Base-by-base conservation (phyloP, 2,888 invertebrate genomes). In the Parasteatoda lunata region DNA sequence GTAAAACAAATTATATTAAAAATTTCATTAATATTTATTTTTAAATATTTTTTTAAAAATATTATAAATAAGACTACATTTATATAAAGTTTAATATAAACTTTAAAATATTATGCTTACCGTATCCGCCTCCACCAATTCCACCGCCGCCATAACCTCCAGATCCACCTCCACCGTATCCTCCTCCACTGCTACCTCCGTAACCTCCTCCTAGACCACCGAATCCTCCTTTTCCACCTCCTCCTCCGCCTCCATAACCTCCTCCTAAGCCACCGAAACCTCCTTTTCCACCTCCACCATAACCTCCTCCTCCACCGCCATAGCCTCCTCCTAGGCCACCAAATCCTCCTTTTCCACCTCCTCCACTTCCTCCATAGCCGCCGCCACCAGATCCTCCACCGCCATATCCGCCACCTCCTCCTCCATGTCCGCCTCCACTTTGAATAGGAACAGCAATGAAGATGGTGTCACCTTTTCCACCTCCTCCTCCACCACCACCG, bases 281-380 rank as follows among this genome's bases (percentile, higher is more conserved):
- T 13, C 59, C 77, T 30, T 9, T 8, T 52, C 48, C 68, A 68
- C 52, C 65, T 47, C 59, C 54, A 8, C 73, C 59, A 70, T 45
- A 54, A 3, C 82, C 69, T 8, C 69, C 68, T 66, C 81, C 81
- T 3, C 72, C 64, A 15, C 77, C 77, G 5, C 77, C 30, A 11
- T 47, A 54, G 30, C 84, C 84, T 4, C 77, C 78, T 47, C 77
- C 72, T 45, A 77, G 70, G 48, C 65, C 52, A 59, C 51, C 47
- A 2, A 71, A 47, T 15, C 71, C 51, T 4, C 65, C 54, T 68
- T 78, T 77, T 8, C 52, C 69, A 15, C 52, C 70, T 54, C 54
- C 78, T 11, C 70, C 47, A 4, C 54, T 13, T 4, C 75, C 64
- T 1, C 77, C 69, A 54, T 48, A 15, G 1, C 68, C 68, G 11